Evolutionary conservation across 2,888 invertebrate species (phyloP).

Genomic region (Escarpia spicata): DNA sequence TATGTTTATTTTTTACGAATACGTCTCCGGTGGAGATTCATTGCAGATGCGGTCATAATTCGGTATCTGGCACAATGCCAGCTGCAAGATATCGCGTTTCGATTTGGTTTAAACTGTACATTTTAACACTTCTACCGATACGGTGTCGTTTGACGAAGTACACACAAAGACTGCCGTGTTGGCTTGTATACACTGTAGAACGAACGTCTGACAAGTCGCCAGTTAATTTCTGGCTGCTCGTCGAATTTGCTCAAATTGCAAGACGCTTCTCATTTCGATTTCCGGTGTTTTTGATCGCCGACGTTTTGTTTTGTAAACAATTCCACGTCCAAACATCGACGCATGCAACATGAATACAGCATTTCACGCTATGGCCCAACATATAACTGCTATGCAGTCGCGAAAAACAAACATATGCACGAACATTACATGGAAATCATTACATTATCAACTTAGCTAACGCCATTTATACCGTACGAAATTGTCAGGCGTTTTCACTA

Average conservation of each 20-base stretch:
- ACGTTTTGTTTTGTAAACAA: background rate
- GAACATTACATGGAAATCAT: constrained; percentile 7
- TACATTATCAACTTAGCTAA: background rate
- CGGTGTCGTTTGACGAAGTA: background rate
- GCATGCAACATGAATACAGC: background rate
- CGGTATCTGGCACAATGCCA: background rate
- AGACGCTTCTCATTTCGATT: background rate
- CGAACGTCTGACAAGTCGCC: background rate
- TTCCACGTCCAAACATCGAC: constrained; percentile 9
- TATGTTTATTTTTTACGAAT: background rate
- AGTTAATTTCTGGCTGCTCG: background rate
- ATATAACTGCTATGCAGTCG: constrained; percentile 16
- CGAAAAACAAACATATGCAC: constrained; percentile 4
- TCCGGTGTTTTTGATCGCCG: background rate
- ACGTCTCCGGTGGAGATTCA: background rate
- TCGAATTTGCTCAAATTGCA: background rate
- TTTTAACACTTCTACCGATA: background rate
- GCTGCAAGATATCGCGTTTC: background rate
- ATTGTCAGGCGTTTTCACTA: background rate
- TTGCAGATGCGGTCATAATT: background rate
- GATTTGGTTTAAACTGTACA: background rate
- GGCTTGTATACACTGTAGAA: background rate
- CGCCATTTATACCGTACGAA: background rate
- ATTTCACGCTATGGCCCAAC: background rate
- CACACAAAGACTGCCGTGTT: background rate